Conservation (phyloP, 1,140 invertebrate species). For the Caenorhabditis latens region DNA sequence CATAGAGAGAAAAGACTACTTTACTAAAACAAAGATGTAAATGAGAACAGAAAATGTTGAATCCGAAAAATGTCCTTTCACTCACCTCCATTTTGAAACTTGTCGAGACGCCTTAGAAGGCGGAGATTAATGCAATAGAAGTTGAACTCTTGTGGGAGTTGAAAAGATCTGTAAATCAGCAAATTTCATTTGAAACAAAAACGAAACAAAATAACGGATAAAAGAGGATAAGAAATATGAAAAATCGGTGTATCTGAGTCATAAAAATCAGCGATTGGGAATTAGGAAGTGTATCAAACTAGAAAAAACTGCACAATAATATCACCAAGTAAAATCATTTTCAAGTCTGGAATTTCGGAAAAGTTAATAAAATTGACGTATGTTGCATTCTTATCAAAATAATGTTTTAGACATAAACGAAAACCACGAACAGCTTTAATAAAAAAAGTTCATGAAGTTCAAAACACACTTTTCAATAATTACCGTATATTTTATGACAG, state of each 20-base stretch:
- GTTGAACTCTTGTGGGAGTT: background rate
- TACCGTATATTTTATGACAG: no score
- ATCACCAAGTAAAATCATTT: no score
- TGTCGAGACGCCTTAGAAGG: background rate
- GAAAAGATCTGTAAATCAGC: constrained; percentile 2
- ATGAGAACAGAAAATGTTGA: background rate
- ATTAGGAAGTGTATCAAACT: background rate
- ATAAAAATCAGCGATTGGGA: background rate
- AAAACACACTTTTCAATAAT: no score
- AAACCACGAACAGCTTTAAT: no score
- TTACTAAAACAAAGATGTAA: background rate
- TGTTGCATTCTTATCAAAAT: no score
- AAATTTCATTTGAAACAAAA: background rate
- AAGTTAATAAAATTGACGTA: background rate
- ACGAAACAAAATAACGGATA: background rate
- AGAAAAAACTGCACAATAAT: background rate
- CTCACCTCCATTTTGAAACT: constrained; percentile 35
- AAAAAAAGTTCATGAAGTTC: no score
- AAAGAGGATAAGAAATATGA: background rate
- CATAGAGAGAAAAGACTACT: background rate
- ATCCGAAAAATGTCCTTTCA: background rate
- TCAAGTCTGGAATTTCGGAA: background rate
- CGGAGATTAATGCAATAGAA: constrained; percentile 25
- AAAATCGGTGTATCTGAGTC: background rate
- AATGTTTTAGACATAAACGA: no score